These are phyloP conservation scores for Caenorhabditis tropicalis DNA, from an alignment of 1,140 invertebrate species.

Conservation along the genomic window DNA sequence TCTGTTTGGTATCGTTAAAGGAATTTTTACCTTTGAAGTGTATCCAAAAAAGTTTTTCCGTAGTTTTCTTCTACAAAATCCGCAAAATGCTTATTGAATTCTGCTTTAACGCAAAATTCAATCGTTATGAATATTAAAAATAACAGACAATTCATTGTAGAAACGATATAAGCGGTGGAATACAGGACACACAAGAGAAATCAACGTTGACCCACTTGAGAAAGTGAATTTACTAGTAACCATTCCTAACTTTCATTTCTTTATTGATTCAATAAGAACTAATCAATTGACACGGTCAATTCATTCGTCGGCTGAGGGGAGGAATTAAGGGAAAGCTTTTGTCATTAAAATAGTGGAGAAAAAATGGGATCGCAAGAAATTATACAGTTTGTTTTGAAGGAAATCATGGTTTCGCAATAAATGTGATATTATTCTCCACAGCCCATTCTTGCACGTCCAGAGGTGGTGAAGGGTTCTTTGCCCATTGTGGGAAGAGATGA, in stretches of 20 bases:
- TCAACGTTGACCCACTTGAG: slow-evolving; percentile 8
- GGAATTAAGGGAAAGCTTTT: not conserved
- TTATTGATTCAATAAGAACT: slow-evolving; percentile 43
- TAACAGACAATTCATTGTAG: not conserved
- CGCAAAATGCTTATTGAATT: slow-evolving; percentile 57
- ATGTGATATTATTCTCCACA: slow-evolving; percentile 7
- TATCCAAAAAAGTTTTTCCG: slow-evolving; percentile 62
- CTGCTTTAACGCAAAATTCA: not conserved
- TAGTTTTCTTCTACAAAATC: slow-evolving; percentile 61
- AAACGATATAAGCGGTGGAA: not conserved
- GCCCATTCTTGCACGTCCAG: slow-evolving; percentile 18
- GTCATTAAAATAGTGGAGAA: not conserved
- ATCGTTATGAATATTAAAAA: not conserved
- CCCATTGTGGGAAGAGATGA: slow-evolving; percentile 67
- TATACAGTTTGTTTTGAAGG: not conserved
- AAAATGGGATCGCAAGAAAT: not conserved
- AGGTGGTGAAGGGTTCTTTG: slow-evolving; percentile 39
- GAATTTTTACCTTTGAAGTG: slow-evolving; percentile 63
- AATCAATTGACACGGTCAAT: slow-evolving; percentile 34
- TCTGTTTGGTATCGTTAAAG: too few relatives aligned
- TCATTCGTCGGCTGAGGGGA: not conserved
- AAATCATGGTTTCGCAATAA: not conserved
- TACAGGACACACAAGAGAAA: not conserved
- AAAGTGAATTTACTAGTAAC: not conserved
- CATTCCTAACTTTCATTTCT: slow-evolving; percentile 3